Conservation (phyloP, 1,140 invertebrate genomes). For the Ditylenchus dipsaci region DNA sequence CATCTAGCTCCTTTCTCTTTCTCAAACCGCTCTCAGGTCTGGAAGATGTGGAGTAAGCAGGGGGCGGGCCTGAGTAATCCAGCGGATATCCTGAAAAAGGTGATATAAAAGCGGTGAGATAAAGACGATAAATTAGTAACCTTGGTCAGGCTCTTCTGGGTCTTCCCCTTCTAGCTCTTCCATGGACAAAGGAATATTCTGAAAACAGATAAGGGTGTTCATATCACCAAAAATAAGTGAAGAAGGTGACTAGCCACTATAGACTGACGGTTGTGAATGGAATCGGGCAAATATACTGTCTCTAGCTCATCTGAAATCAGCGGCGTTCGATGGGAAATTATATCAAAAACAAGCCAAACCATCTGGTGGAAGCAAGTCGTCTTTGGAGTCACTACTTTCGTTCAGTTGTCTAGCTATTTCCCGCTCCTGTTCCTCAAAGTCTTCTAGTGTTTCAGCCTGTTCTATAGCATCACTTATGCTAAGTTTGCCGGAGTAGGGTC, state of each 20-base stretch:
- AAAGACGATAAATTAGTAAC: too few relatives aligned
- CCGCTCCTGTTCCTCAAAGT: conserved; percentile 8
- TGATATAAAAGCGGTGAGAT: too few relatives aligned
- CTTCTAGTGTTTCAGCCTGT: neutral
- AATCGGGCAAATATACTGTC: neutral
- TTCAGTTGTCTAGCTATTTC: conserved; percentile 1
- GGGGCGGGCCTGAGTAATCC: neutral
- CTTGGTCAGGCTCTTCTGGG: too few relatives aligned
- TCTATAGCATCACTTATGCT: conserved; percentile 8
- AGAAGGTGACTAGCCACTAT: neutral
- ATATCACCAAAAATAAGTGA: too few relatives aligned
- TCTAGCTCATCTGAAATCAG: neutral
- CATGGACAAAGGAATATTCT: too few relatives aligned
- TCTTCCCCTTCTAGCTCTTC: too few relatives aligned
- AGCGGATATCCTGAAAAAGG: neutral
- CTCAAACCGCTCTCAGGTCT: neutral
- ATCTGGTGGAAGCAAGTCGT: neutral
- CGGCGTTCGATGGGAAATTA: neutral
- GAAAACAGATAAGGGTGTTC: too few relatives aligned
- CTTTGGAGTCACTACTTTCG: neutral
- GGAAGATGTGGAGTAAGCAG: neutral
- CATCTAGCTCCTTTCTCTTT: neutral
- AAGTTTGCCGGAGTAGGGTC: conserved; percentile 3
- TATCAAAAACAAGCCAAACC: neutral
- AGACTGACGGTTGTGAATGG: conserved; percentile 6